phyloP scores from a whole-genome alignment of 2,888 invertebrate species.

The Litoditis marina region DNA sequence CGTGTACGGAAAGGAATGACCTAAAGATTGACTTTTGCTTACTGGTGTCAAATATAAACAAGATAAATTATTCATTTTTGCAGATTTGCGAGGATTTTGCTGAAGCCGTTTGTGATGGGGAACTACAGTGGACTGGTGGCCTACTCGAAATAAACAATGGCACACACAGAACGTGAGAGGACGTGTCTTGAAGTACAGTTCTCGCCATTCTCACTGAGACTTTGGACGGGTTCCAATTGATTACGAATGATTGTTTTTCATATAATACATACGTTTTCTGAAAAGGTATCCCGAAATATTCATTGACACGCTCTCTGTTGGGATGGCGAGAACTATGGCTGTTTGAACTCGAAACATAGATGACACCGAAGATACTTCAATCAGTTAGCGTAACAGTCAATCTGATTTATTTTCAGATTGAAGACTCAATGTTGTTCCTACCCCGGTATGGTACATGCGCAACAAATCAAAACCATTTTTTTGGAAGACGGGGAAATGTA shows the following conservation, averaged over 20 bases:
- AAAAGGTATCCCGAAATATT: no score
- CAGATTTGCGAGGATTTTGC: constrained; percentile 36
- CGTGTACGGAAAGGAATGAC: no score
- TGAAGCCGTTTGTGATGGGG: constrained; percentile 45
- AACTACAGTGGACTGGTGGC: constrained; percentile 53
- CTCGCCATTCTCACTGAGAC: no score
- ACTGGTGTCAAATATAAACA: not conserved
- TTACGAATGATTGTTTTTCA: no score
- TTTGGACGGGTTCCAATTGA: no score
- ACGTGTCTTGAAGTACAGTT: no score
- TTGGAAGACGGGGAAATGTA: constrained; percentile 45
- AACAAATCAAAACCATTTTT: constrained; percentile 43
- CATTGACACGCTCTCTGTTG: no score
- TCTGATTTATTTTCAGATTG: constrained; percentile 27
- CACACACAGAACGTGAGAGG: constrained; percentile 49
- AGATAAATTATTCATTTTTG: not conserved
- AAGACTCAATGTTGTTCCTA: constrained; percentile 54
- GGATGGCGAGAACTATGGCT: no score
- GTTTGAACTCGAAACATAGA: not conserved
- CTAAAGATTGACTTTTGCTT: no score
- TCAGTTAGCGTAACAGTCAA: no score
- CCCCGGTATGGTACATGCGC: constrained; percentile 37
- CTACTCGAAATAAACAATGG: constrained; percentile 55
- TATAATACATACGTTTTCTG: no score
- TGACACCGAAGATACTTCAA: not conserved